Evolutionary conservation across 1,140 invertebrate species (phyloP), one percentile per base, ranked within the genome.

Genomic region (Cherax destructor): DNA sequence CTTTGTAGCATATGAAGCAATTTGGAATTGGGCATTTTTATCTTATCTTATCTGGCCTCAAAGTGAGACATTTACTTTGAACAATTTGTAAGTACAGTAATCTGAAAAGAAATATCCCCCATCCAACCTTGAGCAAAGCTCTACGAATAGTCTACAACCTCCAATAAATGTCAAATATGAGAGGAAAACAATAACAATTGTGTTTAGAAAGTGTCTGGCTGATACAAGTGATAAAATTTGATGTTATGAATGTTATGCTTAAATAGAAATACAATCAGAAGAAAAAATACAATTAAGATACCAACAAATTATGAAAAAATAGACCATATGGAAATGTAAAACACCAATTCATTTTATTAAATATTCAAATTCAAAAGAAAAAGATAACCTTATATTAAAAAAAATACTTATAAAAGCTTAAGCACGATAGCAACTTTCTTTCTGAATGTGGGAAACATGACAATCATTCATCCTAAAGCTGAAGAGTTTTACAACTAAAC

Each of bases 141-240:
- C 69, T 7, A 74, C 24, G 69, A 74, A 74, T 11, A 30, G 69
- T 74, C 69, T 74, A 74, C 69, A 30, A 24, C 69, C 24, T 74
- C 69, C 69, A 30, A 74, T 30, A 74, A 30, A 74, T 74, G 5
- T 74, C 5, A 30, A 74, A 30, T 74, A 74, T 30, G 30, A 21
- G 24, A 74, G 24, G 69, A 21, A 30, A 74, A 65, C 61, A 74
- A 74, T 74, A 21, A 74, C 24, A 74, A 30, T 7, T 30, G 24
- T 74, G 11, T 24, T 30, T 74, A 30, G 1, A 74, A 74, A 74
- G 69, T 74, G 69, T 7, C 69, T 30, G 24, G n/a, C n/a, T 74
- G n/a, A 74, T 74, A 74, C 69, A 74, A 74, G 69, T 74, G 16
- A 30, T 74, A 30, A 74, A 74, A 11, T 74, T 10, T 74, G 69